Conservation (phyloP, 2,113 vertebrate species). For the Xenus cinereus region DNA sequence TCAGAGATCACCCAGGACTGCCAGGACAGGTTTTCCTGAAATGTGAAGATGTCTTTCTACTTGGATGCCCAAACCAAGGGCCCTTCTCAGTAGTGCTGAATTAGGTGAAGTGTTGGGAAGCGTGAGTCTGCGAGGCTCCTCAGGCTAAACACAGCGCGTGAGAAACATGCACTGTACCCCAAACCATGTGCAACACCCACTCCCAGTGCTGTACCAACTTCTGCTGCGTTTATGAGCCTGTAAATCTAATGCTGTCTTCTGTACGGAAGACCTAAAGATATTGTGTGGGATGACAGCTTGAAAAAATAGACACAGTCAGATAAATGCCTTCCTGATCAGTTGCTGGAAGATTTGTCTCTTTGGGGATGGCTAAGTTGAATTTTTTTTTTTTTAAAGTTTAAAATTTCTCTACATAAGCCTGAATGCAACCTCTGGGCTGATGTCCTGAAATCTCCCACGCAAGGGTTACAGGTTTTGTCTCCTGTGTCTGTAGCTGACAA, state of each 20-base stretch:
- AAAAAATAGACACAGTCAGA: neutral
- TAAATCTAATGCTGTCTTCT: neutral
- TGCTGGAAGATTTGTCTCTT: neutral
- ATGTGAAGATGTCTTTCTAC: neutral
- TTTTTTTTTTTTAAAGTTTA: neutral
- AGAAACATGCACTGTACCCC: neutral
- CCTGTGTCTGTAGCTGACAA: neutral
- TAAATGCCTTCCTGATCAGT: neutral
- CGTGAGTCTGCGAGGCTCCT: neutral
- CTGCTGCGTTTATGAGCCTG: neutral
- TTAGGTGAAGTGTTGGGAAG: neutral
- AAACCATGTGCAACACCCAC: fast-evolving
- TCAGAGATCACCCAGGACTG: neutral
- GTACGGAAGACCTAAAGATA: neutral
- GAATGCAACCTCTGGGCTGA: neutral
- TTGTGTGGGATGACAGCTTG: neutral
- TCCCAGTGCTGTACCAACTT: neutral
- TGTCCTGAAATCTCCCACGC: neutral
- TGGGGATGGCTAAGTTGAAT: neutral
- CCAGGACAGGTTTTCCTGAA: neutral
- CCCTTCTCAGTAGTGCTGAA: neutral
- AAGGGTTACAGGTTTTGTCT: neutral
- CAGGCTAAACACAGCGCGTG: neutral
- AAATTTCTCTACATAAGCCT: neutral
- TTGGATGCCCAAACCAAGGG: neutral